These are phyloP conservation scores for Crepidodera aurea DNA, from an alignment of 2,888 invertebrate genomes.

Conservation along the genomic window DNA sequence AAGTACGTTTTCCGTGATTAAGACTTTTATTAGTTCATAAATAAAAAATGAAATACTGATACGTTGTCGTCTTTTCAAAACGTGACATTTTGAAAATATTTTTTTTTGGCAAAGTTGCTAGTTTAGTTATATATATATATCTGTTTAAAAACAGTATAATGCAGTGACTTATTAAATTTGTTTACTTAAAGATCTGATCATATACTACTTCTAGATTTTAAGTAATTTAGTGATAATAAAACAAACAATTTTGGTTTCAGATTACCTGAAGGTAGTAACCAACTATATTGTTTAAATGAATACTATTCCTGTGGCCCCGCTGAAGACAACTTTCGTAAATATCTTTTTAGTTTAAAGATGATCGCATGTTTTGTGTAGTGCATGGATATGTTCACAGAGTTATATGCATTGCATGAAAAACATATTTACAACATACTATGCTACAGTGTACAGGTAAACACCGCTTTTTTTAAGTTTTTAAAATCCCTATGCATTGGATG, in stretches of 20 bases:
- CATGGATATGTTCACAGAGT: conserved; percentile 40
- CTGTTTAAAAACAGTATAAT: background rate
- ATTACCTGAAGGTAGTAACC: conserved; percentile 10
- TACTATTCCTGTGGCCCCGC: conserved; percentile 27
- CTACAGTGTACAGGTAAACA: conserved; percentile 37
- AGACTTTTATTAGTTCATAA: background rate
- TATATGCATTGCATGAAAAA: conserved; percentile 41
- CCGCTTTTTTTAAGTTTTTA: conserved; percentile 3
- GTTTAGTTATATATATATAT: background rate
- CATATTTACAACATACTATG: conserved; percentile 38
- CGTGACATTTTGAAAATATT: conserved; percentile 1
- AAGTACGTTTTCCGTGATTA: conserved; percentile 1
- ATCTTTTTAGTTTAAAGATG: conserved; percentile 31
- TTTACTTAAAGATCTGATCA: conserved; percentile 1
- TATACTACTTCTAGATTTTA: background rate
- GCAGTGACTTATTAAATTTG: conserved; percentile 5
- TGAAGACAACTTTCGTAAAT: conserved; percentile 36
- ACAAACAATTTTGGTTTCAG: conserved; percentile 16
- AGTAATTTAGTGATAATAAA: background rate
- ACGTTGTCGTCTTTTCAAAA: background rate
- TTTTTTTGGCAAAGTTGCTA: background rate
- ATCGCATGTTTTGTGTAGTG: conserved; percentile 35
- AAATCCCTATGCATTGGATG: background rate
- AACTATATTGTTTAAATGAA: conserved; percentile 28
- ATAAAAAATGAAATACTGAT: background rate